Conservation (phyloP, 2,888 invertebrate genomes). For the Myathropa florea region DNA sequence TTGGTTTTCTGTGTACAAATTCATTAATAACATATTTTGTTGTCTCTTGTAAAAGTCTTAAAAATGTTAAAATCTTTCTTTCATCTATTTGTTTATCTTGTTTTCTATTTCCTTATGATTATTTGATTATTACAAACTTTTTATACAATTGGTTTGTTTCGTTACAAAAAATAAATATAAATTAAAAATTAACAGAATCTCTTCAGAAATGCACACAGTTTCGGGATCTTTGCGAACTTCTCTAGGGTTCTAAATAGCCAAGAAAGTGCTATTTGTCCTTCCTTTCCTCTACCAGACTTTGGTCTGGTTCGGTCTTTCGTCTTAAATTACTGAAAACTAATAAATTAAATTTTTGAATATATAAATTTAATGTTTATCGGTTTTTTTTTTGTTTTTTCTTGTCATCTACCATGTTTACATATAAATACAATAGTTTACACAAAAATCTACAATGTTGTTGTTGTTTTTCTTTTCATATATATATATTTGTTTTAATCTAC, state of each 20-base stretch:
- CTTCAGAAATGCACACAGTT: not conserved
- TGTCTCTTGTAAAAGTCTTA: conserved; percentile 69
- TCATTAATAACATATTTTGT: conserved; percentile 64
- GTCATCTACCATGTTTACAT: conserved; percentile 67
- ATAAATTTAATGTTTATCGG: conserved; percentile 13
- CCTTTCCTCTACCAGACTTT: not conserved
- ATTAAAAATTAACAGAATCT: not conserved
- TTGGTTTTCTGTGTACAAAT: conserved; percentile 61
- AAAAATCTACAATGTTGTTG: conserved; percentile 66
- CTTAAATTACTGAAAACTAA: conserved; percentile 7
- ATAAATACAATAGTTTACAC: conserved; percentile 71
- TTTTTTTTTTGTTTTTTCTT: conserved; percentile 14
- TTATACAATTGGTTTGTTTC: conserved; percentile 58
- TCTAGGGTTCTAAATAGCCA: not conserved
- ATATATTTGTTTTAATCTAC: conserved; percentile 52
- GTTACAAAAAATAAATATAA: conserved; percentile 30
- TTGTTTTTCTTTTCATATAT: not conserved
- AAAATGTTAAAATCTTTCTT: conserved; percentile 65
- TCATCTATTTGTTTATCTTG: conserved; percentile 37
- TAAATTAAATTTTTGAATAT: not conserved
- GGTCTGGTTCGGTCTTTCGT: not conserved
- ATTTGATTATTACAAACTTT: conserved; percentile 58
- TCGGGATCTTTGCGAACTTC: not conserved
- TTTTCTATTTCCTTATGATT: conserved; percentile 39
- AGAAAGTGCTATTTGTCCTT: not conserved